Base-by-base conservation (phyloP, 2,888 invertebrate species). In the Agrochola macilenta region DNA sequence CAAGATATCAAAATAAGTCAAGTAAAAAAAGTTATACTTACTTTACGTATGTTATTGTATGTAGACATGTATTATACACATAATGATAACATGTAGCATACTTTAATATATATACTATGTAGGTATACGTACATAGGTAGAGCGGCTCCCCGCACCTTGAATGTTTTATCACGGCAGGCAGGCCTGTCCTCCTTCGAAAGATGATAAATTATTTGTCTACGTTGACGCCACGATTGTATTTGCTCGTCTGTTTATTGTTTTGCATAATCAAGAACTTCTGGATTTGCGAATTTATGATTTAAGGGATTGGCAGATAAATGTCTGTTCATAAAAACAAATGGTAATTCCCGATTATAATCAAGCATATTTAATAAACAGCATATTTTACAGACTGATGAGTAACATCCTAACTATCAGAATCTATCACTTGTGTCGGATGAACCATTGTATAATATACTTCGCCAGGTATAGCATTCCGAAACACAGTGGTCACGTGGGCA, bases 141-240 rank as follows among this genome's bases (percentile, higher is more conserved):
- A 35, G 35, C 23, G 30, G 12, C n/a, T 66, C 46, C 17, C 39
- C 43, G 61, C 49, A 30, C 74, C 86, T 88, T 91, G 83, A 92
- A 92, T 91, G 85, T 91, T 91, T 91, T 89, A 92, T 90, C 74
- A 84, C 49, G 78, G 81, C 75, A 83, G 83, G 82, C 80, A 86
- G 81, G 72, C 79, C 84, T 89, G 89, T 87, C 88, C 84, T 85
- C 86, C 87, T 88, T 87, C 85, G 83, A 87, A 83, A 88, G 83
- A 89, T 89, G 77, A 89, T 92, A 89, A 88, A 91, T 91, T 92
- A 90, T 92, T 91, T 89, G 84, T 80, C 66, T 76, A 79, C 80
- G 75, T 83, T 83, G 79, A 87, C 79, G 69, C 81, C 65, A 70
- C 70, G 74, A 84, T 82, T 81, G 81, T 88, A 73, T 86, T 74